Base-by-base conservation (phyloP, 2,113 vertebrate species). In the Elaphurus davidianus region DNA sequence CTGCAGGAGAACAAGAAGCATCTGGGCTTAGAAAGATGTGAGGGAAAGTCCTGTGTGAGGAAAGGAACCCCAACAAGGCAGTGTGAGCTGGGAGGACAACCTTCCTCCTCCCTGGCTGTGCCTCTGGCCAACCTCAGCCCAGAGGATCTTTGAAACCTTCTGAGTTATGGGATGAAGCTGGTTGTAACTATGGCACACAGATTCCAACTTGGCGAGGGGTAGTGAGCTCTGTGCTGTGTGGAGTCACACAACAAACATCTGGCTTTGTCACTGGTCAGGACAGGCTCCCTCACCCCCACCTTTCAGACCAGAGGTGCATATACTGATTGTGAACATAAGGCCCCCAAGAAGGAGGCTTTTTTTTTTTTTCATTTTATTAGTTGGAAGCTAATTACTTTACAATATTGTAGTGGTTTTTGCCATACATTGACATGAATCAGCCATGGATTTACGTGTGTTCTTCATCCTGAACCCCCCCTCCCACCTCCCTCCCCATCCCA, bases 231-330 rank as follows among this genome's bases (percentile, higher is more conserved):
- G 30, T 27, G 30, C 62, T 87, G 36, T 90, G 71, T 76, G 64
- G 64, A 90, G 81, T 96, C 81, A 92, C 45, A 88, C 79, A 59
- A 55, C 43, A 85, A 91, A 97, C 93, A 94, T 94, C 97, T 96
- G 93, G 54, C 91, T 95, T 98, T 96, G 95, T 85, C 87, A 57
- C 87, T 52, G 57, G 71, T 74, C 87, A 79, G 59, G 47, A 87
- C 23, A 83, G 33, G 33, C 40, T 23, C 52, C 16, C 55, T 43
- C 71, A 76, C 8, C 8, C 6, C 11, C 33, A 14, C 16, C 52
- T 5, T 12, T 15, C 52, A 14, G 16, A 45, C 40, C 45, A 89
- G 54, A 55, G 74, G 25, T 81, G 67, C 25, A 50, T 52, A 90
- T 33, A 57, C 50, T 91, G 76, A 97, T 92, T 96, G 36, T 30